Conservation (phyloP, 2,797 vertebrate species). For the Taenioides sp. region DNA sequence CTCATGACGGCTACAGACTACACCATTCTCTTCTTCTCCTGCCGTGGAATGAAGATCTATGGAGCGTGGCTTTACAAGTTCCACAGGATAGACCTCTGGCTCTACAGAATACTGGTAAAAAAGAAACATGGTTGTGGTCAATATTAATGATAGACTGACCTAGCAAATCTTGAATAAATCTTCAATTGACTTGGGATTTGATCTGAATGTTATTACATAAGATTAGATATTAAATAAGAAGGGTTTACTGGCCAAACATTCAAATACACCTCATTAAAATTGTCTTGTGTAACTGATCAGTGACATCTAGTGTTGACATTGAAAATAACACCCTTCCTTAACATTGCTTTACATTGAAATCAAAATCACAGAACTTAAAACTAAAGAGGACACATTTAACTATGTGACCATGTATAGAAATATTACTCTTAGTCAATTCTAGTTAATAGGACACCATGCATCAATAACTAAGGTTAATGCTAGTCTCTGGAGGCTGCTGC, state of each 20-base stretch:
- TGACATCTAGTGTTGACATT: neutral
- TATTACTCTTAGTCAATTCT: too few relatives aligned
- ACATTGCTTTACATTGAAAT: neutral
- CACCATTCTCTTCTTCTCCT: conserved; percentile 68
- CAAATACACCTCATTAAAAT: too few relatives aligned
- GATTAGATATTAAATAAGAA: too few relatives aligned
- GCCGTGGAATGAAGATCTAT: conserved; percentile 69
- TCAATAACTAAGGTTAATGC: neutral
- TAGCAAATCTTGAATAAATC: too few relatives aligned
- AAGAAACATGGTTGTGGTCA: conserved; percentile 1
- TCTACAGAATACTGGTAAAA: conserved; percentile 79
- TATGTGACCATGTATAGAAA: too few relatives aligned
- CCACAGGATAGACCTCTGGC: conserved; percentile 76
- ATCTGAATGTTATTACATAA: too few relatives aligned
- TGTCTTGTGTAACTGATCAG: neutral
- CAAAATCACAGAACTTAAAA: too few relatives aligned
- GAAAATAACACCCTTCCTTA: neutral
- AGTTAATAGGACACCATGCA: too few relatives aligned
- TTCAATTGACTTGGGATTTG: too few relatives aligned
- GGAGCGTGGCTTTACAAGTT: conserved; percentile 72
- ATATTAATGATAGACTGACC: neutral
- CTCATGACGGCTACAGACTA: conserved; percentile 66
- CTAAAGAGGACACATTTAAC: neutral
- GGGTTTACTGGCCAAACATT: too few relatives aligned
- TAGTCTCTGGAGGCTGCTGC: conserved; percentile 5